Percentiles rank a stretch among this genome's conserved stretches.
Evolutionary conservation across 2,888 invertebrate genomes (phyloP).

Genomic region (Acutogordius australiensis): DNA sequence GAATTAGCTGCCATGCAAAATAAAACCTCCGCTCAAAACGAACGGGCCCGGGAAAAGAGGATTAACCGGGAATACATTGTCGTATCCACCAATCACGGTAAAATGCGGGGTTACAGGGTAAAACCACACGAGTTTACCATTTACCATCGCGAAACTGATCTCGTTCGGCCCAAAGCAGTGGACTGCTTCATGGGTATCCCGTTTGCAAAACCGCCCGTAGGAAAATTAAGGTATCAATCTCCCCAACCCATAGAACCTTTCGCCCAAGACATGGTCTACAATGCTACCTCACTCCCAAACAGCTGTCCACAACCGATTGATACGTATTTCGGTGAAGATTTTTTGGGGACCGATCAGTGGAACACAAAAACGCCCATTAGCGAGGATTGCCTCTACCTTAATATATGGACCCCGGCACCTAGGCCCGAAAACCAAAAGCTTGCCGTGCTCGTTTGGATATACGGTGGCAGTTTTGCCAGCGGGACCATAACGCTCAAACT

Average conservation of each 20-base stretch:
- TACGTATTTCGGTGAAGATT: constrained; percentile 52
- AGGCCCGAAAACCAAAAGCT: constrained; percentile 16
- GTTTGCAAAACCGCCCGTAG: constrained; percentile 45
- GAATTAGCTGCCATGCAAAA: too few relatives aligned
- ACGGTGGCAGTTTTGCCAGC: constrained; percentile 37
- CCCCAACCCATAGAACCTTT: constrained; percentile 51
- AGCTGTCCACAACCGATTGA: constrained; percentile 66
- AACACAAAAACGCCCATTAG: constrained; percentile 72
- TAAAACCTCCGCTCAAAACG: too few relatives aligned
- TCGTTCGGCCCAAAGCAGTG: constrained; percentile 14
- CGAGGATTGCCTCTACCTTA: constrained; percentile 78
- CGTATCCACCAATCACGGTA: not conserved
- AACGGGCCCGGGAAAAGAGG: too few relatives aligned
- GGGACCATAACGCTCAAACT: constrained; percentile 71
- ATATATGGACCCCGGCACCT: constrained; percentile 52
- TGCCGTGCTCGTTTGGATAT: constrained; percentile 66
- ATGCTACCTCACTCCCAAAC: constrained; percentile 53
- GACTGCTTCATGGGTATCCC: constrained; percentile 34
- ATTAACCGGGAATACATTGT: not conserved
- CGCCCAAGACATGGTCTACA: constrained; percentile 35
- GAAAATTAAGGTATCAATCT: constrained; percentile 48
- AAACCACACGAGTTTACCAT: not conserved
- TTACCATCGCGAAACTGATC: not conserved
- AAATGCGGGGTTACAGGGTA: not conserved
- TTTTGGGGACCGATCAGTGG: constrained; percentile 51